Conservation (phyloP, 1,140 invertebrate species). For the Drosophila micromelanica region DNA sequence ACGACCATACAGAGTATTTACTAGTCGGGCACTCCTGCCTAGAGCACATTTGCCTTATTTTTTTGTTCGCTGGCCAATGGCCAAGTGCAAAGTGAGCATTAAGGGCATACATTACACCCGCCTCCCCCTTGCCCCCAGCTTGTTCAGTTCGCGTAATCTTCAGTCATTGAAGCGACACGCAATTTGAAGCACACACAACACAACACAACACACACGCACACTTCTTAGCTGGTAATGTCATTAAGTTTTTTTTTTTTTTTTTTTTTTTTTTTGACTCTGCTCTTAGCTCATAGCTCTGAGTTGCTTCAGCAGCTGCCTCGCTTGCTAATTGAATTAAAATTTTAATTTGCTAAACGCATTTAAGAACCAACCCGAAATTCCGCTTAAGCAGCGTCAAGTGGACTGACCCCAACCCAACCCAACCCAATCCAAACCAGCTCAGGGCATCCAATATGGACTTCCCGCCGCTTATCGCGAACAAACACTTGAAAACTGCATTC, state of each 20-base stretch:
- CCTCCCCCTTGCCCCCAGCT: not conserved
- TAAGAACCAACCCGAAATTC: slow-evolving; percentile 38
- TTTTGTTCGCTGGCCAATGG: slow-evolving; percentile 11
- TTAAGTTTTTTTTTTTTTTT: slow-evolving; percentile 17
- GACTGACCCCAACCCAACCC: slow-evolving; percentile 13
- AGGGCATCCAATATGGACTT: not conserved
- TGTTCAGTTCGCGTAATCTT: slow-evolving; percentile 7
- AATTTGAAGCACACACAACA: slow-evolving; percentile 15
- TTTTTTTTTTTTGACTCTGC: slow-evolving; percentile 1
- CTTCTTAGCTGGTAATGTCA: slow-evolving; percentile 5
- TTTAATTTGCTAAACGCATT: slow-evolving; percentile 72
- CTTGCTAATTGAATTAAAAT: slow-evolving; percentile 74
- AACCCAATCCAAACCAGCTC: not conserved
- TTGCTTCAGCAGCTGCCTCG: slow-evolving; percentile 13
- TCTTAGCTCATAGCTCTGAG: slow-evolving; percentile 7
- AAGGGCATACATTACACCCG: slow-evolving; percentile 34
- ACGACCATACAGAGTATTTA: too few species aligned
- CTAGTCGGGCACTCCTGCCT: not conserved
- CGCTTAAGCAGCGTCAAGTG: slow-evolving; percentile 27
- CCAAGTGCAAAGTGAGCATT: slow-evolving; percentile 64
- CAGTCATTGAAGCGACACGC: slow-evolving; percentile 18
- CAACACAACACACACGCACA: slow-evolving; percentile 1
- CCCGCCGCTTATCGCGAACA: slow-evolving; percentile 43
- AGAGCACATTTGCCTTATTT: not conserved
- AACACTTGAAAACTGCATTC: slow-evolving; percentile 19